phyloP scores from a whole-genome alignment of 92 coral and sea anemone genomes.

The Isaurus tuberculatus region DNA sequence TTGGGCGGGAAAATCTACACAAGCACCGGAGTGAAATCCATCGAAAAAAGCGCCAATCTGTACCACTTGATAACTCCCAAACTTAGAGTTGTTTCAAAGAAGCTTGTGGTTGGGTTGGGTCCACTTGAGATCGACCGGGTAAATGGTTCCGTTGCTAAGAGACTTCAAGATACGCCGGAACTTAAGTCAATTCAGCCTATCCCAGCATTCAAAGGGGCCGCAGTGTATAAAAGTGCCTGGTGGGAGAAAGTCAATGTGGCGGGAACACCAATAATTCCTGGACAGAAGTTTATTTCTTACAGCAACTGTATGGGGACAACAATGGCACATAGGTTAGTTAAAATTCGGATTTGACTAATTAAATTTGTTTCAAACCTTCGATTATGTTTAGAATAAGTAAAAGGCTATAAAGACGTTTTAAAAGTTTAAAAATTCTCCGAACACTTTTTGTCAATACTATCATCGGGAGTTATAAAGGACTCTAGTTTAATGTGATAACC shows the following conservation, averaged over 20 bases:
- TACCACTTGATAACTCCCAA: slow-evolving; percentile 54
- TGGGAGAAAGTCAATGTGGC: slow-evolving; percentile 66
- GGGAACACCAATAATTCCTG: slow-evolving; percentile 67
- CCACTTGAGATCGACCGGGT: slow-evolving; percentile 66
- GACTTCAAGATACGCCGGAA: slow-evolving; percentile 58
- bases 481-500: too few relatives aligned
- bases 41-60: slow-evolving; percentile 17
- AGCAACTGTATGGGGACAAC: slow-evolving; percentile 82
- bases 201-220: slow-evolving; percentile 89
- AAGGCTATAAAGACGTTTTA: too few relatives aligned
- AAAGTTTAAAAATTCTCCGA: too few relatives aligned
- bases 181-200: slow-evolving; percentile 77
- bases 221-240: slow-evolving; percentile 81
- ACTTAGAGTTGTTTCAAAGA: slow-evolving; percentile 60
- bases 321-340: slow-evolving; percentile 80
- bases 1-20: slow-evolving; percentile 70
- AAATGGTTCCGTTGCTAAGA: slow-evolving; percentile 69
- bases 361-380: not conserved
- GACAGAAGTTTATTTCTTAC: slow-evolving; percentile 77
- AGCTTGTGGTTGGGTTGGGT: slow-evolving; percentile 66
- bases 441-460: too few relatives aligned
- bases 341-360: not conserved
- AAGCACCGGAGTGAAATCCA: slow-evolving; percentile 59
- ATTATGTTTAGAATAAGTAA: too few relatives aligned
- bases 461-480: too few relatives aligned